Percentiles rank a stretch among this genome's conserved stretches.
Evolutionary conservation across 2,888 invertebrate genomes (phyloP).

Genomic region (Drosophila meridionalis): DNA sequence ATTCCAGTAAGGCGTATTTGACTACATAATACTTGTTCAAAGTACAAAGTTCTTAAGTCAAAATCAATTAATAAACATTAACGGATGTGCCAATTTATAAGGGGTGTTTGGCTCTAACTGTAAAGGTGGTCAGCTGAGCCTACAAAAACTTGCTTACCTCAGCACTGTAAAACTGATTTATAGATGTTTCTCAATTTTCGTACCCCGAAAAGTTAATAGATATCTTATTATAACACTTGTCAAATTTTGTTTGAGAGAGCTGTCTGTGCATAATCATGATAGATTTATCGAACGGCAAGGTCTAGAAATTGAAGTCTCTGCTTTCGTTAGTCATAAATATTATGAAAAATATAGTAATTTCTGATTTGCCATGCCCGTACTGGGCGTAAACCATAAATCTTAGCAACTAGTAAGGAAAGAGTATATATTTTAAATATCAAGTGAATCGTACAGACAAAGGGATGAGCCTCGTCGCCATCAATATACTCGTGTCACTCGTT

Average conservation of each 20-base stretch:
- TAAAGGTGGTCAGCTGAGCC: not conserved
- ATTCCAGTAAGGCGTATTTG: not conserved
- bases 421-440: not conserved
- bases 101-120: not conserved
- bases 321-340: not conserved
- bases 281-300: not conserved
- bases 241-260: not conserved
- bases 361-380: not conserved
- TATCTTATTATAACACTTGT: not conserved
- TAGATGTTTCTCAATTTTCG: not conserved
- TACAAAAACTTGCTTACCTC: not conserved
- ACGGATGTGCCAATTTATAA: not conserved
- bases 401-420: not conserved
- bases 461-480: not conserved
- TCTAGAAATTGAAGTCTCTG: not conserved
- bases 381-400: not conserved
- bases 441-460: not conserved
- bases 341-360: not conserved
- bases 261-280: not conserved
- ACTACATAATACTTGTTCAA: not conserved
- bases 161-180: not conserved
- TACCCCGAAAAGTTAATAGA: not conserved
- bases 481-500: not conserved
- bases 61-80: not conserved
- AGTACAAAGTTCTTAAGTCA: not conserved